Evolutionary conservation across 2,113 vertebrate species (phyloP).

Genomic region (Trematocara variabile): DNA sequence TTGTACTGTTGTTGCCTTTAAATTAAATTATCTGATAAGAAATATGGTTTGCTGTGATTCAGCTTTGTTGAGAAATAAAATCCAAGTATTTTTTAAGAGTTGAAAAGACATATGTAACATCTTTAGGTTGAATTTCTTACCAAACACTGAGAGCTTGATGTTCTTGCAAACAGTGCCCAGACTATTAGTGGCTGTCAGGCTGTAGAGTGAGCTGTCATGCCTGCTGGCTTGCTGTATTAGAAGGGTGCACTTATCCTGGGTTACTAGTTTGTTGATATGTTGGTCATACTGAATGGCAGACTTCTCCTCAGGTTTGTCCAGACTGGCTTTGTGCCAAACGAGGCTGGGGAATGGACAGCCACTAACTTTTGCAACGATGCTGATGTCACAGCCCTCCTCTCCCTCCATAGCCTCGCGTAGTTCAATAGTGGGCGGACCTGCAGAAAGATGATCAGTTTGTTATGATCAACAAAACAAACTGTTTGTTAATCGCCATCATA

Average conservation of each 20-base stretch:
- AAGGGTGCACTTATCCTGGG: constrained; percentile 87
- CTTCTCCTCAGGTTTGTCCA: constrained; percentile 89
- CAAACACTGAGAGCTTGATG: constrained; percentile 87
- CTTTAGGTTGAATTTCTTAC: constrained; percentile 61
- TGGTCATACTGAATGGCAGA: constrained; percentile 83
- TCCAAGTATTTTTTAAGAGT: background rate
- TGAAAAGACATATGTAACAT: background rate
- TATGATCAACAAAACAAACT: background rate
- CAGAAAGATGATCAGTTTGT: background rate
- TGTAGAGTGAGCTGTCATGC: constrained; percentile 87
- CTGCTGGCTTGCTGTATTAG: constrained; percentile 89
- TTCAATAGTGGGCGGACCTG: constrained; percentile 88
- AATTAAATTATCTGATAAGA: background rate
- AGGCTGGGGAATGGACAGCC: constrained; percentile 94
- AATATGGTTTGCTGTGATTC: background rate
- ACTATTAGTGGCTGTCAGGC: constrained; percentile 88
- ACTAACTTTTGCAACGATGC: constrained; percentile 87
- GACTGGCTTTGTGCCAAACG: constrained; percentile 85
- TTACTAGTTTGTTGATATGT: constrained; percentile 90
- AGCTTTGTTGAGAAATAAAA: background rate
- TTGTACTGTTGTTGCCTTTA: background rate
- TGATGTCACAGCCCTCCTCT: constrained; percentile 90
- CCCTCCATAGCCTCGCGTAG: constrained; percentile 90
- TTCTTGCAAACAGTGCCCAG: constrained; percentile 89
- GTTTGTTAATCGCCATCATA: background rate